A percentile compares a stretch with the other conserved stretches of the same genome.
Conservation (phyloP, 2,113 vertebrate genomes). For the Poeciliopsis occidentalis region DNA sequence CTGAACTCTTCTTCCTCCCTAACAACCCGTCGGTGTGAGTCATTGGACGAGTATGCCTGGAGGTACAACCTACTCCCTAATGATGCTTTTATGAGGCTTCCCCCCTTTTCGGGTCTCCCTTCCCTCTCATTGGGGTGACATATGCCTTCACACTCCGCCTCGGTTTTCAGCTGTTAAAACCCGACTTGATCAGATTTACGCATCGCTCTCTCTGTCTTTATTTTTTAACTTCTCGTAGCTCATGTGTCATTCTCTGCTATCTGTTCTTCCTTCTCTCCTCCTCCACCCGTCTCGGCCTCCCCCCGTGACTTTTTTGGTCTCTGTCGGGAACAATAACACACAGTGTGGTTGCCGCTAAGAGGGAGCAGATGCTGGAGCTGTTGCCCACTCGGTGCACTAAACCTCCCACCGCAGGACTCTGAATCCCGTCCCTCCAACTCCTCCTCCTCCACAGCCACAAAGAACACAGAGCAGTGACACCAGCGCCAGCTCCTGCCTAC, state of each 20-base stretch:
- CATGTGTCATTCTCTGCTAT: conserved; percentile 7
- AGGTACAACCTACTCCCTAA: conserved; percentile 48
- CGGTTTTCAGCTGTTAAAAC: conserved; percentile 18
- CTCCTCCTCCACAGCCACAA: conserved; percentile 64
- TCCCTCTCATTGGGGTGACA: conserved; percentile 7
- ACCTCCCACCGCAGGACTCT: conserved; percentile 70
- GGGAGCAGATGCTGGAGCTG: conserved; percentile 79
- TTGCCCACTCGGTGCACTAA: conserved; percentile 75
- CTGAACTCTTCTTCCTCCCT: conserved; percentile 33
- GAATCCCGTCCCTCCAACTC: conserved; percentile 60
- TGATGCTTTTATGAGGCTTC: conserved; percentile 51
- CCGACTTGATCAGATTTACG: conserved; percentile 9
- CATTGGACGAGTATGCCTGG: conserved; percentile 45
- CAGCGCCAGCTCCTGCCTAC: conserved; percentile 59
- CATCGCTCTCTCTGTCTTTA: conserved; percentile 9
- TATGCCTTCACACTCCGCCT: conserved; percentile 7
- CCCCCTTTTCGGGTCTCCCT: conserved; percentile 21
- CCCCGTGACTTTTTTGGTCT: conserved; percentile 38
- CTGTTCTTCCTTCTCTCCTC: conserved; percentile 17
- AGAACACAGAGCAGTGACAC: conserved; percentile 63
- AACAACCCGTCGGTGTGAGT: conserved; percentile 53
- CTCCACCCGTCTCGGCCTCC: neutral
- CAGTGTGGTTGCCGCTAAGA: conserved; percentile 80
- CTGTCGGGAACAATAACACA: conserved; percentile 79
- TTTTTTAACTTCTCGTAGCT: conserved; percentile 23